These are phyloP conservation scores for Nasonovia ribisnigri DNA, from an alignment of 2,888 invertebrate genomes.

Conservation along the genomic window DNA sequence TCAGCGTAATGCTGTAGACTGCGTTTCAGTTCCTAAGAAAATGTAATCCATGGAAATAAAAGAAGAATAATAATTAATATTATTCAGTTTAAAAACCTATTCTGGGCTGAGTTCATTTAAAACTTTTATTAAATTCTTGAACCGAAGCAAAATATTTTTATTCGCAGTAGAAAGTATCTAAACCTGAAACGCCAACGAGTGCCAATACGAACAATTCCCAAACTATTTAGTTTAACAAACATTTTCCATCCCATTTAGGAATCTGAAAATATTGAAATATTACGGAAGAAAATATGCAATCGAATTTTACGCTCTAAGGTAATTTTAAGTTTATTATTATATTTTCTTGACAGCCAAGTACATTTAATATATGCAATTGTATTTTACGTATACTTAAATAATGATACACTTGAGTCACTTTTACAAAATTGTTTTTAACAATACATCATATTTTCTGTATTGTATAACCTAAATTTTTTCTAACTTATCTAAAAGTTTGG, in stretches of 20 bases:
- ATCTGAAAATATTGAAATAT: conserved; percentile 12
- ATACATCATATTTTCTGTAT: background rate
- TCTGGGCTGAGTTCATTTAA: background rate
- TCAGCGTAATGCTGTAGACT: background rate
- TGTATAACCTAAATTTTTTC: background rate
- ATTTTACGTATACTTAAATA: background rate
- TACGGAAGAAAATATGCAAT: conserved; percentile 5
- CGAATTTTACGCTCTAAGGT: background rate
- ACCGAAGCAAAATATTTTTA: background rate
- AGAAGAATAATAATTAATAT: background rate
- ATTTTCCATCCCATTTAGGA: background rate
- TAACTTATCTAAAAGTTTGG: background rate
- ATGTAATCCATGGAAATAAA: background rate
- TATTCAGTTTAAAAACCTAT: background rate
- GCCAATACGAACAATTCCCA: background rate
- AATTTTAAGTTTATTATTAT: background rate
- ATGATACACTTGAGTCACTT: background rate
- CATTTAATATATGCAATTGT: background rate
- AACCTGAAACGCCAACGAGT: background rate
- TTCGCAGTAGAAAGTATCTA: background rate
- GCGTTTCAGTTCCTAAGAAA: too few relatives aligned
- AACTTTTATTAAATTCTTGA: background rate
- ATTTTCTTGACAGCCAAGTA: conserved; percentile 4
- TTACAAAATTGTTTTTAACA: background rate
- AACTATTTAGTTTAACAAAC: background rate